Conservation (phyloP, 1,140 invertebrate genomes). For the Hylyphantes graminicola region DNA sequence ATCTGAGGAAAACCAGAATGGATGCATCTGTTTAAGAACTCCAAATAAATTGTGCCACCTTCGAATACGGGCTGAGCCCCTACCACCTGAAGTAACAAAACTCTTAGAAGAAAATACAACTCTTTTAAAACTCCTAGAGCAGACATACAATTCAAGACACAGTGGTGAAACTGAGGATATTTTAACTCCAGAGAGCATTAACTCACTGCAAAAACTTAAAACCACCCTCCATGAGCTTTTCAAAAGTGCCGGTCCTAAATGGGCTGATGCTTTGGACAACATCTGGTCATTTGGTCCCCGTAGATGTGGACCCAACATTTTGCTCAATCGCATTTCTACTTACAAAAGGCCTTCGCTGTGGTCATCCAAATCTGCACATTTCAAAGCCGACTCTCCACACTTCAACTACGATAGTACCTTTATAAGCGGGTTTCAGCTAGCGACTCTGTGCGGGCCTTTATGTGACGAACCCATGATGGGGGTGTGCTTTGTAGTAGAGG, state of each 20-base stretch:
- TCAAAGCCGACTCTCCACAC: constrained; percentile 52
- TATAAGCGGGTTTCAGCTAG: constrained; percentile 94
- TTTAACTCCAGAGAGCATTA: constrained; percentile 50
- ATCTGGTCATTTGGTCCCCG: constrained; percentile 94
- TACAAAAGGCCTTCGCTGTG: constrained; percentile 60
- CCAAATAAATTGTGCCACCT: constrained; percentile 80
- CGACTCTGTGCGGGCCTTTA: constrained; percentile 86
- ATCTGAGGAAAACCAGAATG: constrained; percentile 46
- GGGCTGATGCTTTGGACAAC: constrained; percentile 74
- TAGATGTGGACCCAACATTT: constrained; percentile 87
- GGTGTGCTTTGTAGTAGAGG: constrained; percentile 88
- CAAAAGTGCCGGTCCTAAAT: constrained; percentile 72
- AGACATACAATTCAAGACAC: constrained; percentile 64
- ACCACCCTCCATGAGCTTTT: constrained; percentile 75
- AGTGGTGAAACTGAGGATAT: constrained; percentile 43
- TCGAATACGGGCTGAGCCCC: constrained; percentile 81
- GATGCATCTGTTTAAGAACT: constrained; percentile 75
- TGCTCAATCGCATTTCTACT: constrained; percentile 78
- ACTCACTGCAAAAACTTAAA: constrained; percentile 72
- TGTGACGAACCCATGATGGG: constrained; percentile 98
- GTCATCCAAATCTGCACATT: constrained; percentile 20
- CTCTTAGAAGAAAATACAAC: constrained; percentile 76
- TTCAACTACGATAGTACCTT: constrained; percentile 79
- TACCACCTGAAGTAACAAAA: constrained; percentile 80
- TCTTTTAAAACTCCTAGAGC: constrained; percentile 73